Evolutionary conservation across 2,113 vertebrate genomes (phyloP).

Genomic region (Apus apus): DNA sequence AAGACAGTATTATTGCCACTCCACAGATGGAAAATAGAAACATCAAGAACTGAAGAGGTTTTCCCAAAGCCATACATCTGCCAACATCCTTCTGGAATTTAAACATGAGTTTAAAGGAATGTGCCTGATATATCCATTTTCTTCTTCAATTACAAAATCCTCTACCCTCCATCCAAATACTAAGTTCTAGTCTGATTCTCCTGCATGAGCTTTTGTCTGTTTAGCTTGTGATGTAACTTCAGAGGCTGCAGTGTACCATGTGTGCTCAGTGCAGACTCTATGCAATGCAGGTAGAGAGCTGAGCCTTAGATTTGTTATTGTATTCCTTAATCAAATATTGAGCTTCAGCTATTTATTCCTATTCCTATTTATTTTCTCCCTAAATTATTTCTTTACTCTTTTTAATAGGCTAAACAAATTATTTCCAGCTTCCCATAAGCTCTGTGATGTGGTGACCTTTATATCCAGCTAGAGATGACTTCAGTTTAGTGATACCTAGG

Average conservation of each 20-base stretch:
- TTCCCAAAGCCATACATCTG: not conserved
- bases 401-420: not conserved
- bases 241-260: no score
- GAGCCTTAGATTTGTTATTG: not conserved
- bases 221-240: not conserved
- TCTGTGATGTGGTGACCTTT: not conserved
- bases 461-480: not conserved
- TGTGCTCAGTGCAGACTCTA: not conserved
- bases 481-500: not conserved
- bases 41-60: not conserved
- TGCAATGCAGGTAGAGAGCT: not conserved
- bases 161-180: not conserved
- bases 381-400: not conserved
- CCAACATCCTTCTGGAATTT: not conserved
- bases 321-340: not conserved
- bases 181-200: not conserved
- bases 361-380: not conserved
- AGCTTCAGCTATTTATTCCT: not conserved
- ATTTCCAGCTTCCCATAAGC: not conserved
- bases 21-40: not conserved
- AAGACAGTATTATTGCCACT: not conserved
- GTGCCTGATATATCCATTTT: not conserved
- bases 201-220: rapidly evolving
- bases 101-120: not conserved
- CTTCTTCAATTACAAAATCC: not conserved